These are phyloP conservation scores for Cisticola juncidis DNA, from an alignment of 2,113 vertebrate species.

Conservation along the genomic window DNA sequence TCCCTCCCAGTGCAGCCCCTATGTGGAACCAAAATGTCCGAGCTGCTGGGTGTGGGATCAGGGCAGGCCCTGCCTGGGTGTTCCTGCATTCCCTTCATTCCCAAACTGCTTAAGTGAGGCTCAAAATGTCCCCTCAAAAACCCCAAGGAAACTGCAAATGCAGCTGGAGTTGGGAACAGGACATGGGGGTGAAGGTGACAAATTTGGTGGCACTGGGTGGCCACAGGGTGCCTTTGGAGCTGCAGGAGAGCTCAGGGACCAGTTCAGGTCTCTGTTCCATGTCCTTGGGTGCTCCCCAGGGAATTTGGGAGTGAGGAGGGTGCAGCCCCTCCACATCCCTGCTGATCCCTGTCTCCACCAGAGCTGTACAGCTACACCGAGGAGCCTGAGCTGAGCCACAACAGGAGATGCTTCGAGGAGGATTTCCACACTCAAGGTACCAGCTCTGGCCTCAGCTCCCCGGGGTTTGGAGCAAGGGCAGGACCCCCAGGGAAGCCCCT, in stretches of 20 bases:
- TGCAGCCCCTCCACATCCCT: neutral
- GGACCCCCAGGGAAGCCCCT: neutral
- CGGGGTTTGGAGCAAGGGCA: accelerated
- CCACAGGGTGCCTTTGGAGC: neutral
- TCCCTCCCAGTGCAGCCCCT: neutral
- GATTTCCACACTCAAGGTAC: slow-evolving; percentile 91
- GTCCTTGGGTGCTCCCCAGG: accelerated
- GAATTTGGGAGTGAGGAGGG: neutral
- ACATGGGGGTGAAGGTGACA: accelerated
- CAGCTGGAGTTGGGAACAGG: neutral
- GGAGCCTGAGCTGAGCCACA: slow-evolving; percentile 88
- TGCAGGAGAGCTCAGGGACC: neutral
- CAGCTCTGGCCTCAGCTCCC: neutral
- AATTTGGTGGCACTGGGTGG: accelerated
- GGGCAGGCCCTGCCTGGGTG: neutral
- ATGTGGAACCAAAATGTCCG: accelerated
- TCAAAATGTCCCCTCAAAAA: neutral
- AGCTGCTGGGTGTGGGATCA: neutral
- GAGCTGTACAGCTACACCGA: slow-evolving; percentile 98
- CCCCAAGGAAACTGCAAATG: accelerated
- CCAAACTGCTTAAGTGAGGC: neutral
- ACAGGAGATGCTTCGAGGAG: slow-evolving; percentile 93
- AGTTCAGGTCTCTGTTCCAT: accelerated
- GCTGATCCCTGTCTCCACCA: slow-evolving; percentile 53
- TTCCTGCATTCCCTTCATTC: neutral